These are phyloP conservation scores for Epizoanthus fatuus DNA, from an alignment of 92 coral and sea anemone species.

Conservation along the genomic window DNA sequence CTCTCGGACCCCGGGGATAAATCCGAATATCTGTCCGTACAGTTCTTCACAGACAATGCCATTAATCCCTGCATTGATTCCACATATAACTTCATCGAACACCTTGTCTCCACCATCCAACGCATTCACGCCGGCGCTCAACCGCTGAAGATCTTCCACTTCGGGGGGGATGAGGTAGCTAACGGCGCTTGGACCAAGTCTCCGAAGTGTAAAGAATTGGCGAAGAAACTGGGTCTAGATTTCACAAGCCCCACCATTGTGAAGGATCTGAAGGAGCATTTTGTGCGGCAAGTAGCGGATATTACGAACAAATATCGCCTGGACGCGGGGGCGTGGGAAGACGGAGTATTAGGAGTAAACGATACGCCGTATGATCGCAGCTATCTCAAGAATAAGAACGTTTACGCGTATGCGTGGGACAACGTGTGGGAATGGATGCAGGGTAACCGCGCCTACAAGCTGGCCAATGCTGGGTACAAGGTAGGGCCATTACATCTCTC, in stretches of 20 bases:
- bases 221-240: slow-evolving; percentile 83
- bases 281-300: slow-evolving; percentile 87
- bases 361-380: slow-evolving; percentile 88
- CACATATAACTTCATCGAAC: slow-evolving; percentile 92
- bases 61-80: slow-evolving; percentile 96
- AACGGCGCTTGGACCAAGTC: slow-evolving; percentile 98
- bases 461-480: slow-evolving; percentile 91
- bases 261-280: slow-evolving; percentile 92
- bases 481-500: slow-evolving; percentile 15
- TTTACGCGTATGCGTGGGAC: slow-evolving; percentile 98
- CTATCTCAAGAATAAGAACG: slow-evolving; percentile 74
- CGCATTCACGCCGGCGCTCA: slow-evolving; percentile 82
- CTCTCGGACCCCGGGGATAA: slow-evolving; percentile 89
- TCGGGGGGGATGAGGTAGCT: slow-evolving; percentile 99
- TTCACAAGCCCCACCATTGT: slow-evolving; percentile 89
- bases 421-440: slow-evolving; percentile 99
- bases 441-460: slow-evolving; percentile 90
- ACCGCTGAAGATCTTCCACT: slow-evolving; percentile 89
- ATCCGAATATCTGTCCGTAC: slow-evolving; percentile 93
- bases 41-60: slow-evolving; percentile 96
- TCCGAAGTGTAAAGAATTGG: slow-evolving; percentile 83
- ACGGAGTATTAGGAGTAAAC: slow-evolving; percentile 89
- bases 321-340: slow-evolving; percentile 97
- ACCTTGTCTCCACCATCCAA: slow-evolving; percentile 75
- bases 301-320: slow-evolving; percentile 82